Percentiles rank a stretch among this genome's conserved stretches.
These are phyloP conservation scores for Shargacucullia verbasci DNA, from an alignment of 2,888 invertebrate species.

Conservation along the genomic window DNA sequence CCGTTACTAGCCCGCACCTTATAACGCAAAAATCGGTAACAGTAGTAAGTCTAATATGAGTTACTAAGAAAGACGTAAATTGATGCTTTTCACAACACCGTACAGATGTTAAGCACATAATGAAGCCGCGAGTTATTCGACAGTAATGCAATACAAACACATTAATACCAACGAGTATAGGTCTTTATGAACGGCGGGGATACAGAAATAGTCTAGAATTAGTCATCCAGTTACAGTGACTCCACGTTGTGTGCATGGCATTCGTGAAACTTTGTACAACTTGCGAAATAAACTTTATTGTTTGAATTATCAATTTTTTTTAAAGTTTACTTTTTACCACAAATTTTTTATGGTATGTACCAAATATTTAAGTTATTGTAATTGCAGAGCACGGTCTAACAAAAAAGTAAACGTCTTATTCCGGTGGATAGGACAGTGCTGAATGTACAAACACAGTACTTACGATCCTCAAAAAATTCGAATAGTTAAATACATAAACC, in stretches of 20 bases:
- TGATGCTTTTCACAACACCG: conserved; percentile 24
- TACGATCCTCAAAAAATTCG: too few relatives aligned
- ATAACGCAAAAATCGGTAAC: neutral
- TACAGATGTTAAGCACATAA: conserved; percentile 46
- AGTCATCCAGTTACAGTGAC: conserved; percentile 64
- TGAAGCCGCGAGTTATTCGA: conserved; percentile 40
- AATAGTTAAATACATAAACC: too few relatives aligned
- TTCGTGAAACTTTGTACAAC: conserved; percentile 42
- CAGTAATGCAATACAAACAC: conserved; percentile 50
- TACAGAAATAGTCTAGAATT: conserved; percentile 75
- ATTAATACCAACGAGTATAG: conserved; percentile 34
- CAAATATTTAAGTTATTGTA: neutral
- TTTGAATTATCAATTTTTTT: conserved; percentile 11
- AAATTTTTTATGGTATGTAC: neutral
- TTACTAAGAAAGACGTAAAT: conserved; percentile 27
- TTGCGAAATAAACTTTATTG: conserved; percentile 35
- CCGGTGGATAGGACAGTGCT: too few relatives aligned
- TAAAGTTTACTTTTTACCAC: neutral
- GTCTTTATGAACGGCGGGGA: conserved; percentile 54
- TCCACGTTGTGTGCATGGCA: conserved; percentile 25
- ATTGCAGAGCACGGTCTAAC: neutral
- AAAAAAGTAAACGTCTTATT: too few relatives aligned
- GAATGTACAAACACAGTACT: too few relatives aligned
- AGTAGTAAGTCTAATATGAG: conserved; percentile 5
- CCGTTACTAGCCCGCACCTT: too few relatives aligned